Evolutionary conservation across 2,797 vertebrate genomes (phyloP).

Genomic region (Loris lydekkerianus): DNA sequence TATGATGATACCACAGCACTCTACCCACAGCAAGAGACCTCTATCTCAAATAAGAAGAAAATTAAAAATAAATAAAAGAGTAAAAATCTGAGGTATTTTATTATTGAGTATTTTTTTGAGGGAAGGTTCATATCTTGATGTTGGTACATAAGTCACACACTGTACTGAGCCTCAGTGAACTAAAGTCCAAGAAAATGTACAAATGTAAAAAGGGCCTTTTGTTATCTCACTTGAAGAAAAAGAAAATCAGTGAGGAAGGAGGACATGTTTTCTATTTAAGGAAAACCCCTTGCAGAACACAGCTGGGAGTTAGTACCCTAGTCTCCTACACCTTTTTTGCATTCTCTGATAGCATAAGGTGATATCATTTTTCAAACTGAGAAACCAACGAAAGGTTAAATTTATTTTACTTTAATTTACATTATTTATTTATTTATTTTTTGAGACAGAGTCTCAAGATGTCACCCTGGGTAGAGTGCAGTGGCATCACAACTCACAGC

Average conservation of each 20-base stretch:
- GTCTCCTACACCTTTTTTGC: background rate
- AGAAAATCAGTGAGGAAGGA: background rate
- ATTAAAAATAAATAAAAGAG: background rate
- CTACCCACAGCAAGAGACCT: no score
- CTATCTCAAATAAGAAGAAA: background rate
- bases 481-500: no score
- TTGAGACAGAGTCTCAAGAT: no score
- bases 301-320: background rate
- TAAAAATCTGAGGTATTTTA: background rate
- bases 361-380: constrained; percentile 26
- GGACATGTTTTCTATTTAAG: background rate
- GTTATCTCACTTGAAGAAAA: background rate
- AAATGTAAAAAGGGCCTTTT: background rate
- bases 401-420: background rate
- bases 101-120: constrained; percentile 20
- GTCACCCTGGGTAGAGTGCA: no score
- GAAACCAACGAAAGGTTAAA: constrained; percentile 51
- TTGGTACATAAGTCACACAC: background rate
- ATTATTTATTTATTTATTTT: no score
- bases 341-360: background rate
- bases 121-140: constrained; percentile 31
- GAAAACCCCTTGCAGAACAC: background rate
- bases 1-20: no score
- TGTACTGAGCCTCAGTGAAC: background rate
- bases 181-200: constrained; percentile 43